Percentiles rank a stretch among this genome's conserved stretches.
Conservation (phyloP, 2,797 vertebrate genomes). For the Ciconia nigra region DNA sequence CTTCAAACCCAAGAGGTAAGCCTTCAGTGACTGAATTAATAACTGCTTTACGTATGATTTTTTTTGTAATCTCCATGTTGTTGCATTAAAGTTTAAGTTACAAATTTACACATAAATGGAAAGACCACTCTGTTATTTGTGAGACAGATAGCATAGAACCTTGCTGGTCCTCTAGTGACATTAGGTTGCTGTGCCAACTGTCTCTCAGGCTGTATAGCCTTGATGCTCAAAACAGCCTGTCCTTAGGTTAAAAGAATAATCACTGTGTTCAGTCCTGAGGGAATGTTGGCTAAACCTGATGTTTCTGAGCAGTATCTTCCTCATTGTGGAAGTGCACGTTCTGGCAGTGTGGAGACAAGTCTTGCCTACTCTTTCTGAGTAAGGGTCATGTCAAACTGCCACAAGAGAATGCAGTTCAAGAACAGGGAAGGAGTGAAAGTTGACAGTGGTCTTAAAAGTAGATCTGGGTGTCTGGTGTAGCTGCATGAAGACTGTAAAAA, state of each 20-base stretch:
- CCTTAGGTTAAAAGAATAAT: not conserved
- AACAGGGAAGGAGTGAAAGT: not conserved
- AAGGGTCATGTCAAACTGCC: not conserved
- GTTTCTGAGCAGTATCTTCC: not conserved
- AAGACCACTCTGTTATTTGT: not conserved
- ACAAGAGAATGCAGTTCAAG: not conserved
- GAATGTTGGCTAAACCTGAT: not conserved
- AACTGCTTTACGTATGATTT: not conserved
- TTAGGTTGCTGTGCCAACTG: not conserved
- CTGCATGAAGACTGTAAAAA: not conserved
- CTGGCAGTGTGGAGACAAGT: not conserved
- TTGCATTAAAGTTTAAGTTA: not conserved
- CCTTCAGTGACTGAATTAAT: not conserved
- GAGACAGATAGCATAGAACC: not conserved
- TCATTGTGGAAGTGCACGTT: not conserved
- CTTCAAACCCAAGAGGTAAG: slow-evolving; percentile 96
- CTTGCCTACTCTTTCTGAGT: not conserved
- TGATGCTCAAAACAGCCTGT: not conserved
- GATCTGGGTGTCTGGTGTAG: not conserved
- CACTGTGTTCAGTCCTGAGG: not conserved
- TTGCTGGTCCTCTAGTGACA: not conserved
- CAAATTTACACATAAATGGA: not conserved
- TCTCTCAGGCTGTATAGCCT: not conserved
- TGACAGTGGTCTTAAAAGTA: not conserved
- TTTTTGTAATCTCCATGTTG: not conserved